Evolutionary conservation across 1,140 invertebrate species (phyloP).

Genomic region (Arctopsyche grandis): DNA sequence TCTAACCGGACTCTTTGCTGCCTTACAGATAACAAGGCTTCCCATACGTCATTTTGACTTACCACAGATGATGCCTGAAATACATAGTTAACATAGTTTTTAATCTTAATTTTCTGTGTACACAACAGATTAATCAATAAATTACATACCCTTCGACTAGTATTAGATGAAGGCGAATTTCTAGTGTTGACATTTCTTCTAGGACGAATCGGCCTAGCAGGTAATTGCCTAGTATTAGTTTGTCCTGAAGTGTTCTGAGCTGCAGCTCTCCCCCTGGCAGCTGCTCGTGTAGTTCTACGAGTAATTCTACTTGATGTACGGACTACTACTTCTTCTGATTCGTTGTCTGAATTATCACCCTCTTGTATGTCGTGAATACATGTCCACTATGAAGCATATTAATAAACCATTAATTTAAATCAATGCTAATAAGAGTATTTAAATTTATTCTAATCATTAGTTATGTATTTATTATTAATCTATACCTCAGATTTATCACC

Average conservation of each 20-base stretch:
- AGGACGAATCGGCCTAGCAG: slow-evolving; percentile 47
- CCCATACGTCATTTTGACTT: slow-evolving; percentile 71
- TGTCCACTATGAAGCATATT: slow-evolving; percentile 76
- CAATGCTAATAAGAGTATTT: neutral
- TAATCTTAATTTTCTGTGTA: neutral
- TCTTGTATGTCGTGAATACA: slow-evolving; percentile 93
- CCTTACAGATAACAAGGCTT: slow-evolving; percentile 72
- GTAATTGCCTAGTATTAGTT: neutral
- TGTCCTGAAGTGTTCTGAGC: neutral
- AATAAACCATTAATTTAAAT: slow-evolving; percentile 1
- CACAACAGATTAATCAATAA: neutral
- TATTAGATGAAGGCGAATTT: neutral
- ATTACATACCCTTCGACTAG: neutral
- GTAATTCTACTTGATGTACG: slow-evolving; percentile 29
- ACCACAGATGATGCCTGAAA: slow-evolving; percentile 45
- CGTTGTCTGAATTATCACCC: slow-evolving; percentile 60
- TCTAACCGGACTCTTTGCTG: slow-evolving; percentile 71
- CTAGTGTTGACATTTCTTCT: slow-evolving; percentile 13
- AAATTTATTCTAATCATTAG: neutral
- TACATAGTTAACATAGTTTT: neutral
- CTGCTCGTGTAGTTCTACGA: slow-evolving; percentile 43
- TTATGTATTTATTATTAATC: slow-evolving; percentile 41
- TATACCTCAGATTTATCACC: slow-evolving; percentile 85
- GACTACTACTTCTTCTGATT: slow-evolving; percentile 56
- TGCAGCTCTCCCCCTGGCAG: neutral